Conservation (phyloP, 1,140 invertebrate species). For the Ceratina japonica region DNA sequence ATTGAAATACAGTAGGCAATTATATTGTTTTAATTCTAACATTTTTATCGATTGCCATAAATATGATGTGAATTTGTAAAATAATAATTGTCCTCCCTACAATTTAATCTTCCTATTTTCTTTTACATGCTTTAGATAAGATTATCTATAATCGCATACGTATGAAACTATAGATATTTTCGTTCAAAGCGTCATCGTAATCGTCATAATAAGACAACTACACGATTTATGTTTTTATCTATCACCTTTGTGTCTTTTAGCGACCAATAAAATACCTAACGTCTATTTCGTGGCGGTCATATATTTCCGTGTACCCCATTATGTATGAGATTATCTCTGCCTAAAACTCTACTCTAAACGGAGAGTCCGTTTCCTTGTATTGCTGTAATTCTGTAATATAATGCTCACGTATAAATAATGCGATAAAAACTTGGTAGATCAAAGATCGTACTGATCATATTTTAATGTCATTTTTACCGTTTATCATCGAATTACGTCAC, state of each 20-base stretch:
- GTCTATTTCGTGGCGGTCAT: background rate
- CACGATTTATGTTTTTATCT: background rate
- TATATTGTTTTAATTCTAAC: too few relatives aligned
- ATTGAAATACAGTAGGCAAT: background rate
- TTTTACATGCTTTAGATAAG: conserved; percentile 17
- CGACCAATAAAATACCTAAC: background rate
- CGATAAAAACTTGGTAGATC: background rate
- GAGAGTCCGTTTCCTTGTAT: background rate
- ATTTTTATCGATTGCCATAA: background rate
- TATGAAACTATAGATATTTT: conserved; percentile 2
- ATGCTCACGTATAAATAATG: background rate
- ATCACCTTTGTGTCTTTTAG: background rate
- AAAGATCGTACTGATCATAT: background rate
- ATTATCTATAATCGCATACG: conserved; percentile 6
- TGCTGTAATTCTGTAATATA: background rate
- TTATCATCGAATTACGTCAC: conserved; percentile 18
- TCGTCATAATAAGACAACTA: conserved; percentile 13
- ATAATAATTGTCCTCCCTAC: background rate
- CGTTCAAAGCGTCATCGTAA: background rate
- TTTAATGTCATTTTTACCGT: background rate
- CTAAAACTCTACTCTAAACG: background rate
- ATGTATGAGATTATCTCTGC: background rate
- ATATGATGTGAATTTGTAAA: background rate
- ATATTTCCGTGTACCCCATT: background rate
- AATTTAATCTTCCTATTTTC: background rate